Percentiles rank a stretch among this genome's conserved stretches.
These are phyloP conservation scores for Caenorhabditis briggsae DNA, from an alignment of 1,140 invertebrate species.

Conservation along the genomic window DNA sequence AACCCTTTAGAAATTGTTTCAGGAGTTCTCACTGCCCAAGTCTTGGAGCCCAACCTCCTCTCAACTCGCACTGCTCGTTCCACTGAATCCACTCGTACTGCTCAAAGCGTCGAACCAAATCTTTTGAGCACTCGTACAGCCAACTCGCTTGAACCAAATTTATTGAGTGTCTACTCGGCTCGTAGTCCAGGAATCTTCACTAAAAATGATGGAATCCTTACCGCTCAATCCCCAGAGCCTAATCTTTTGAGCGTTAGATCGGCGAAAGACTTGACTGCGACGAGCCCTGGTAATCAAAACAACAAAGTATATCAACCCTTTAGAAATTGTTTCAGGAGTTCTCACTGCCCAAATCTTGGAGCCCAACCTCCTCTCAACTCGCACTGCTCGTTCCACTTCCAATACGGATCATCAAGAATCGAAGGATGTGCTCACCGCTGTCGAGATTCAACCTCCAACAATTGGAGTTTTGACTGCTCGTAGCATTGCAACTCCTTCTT, in stretches of 20 bases:
- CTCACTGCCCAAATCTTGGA: not conserved
- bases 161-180: conserved; percentile 30
- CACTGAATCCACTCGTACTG: not conserved
- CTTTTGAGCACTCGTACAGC: conserved; percentile 41
- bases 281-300: conserved; percentile 1
- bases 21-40: conserved; percentile 6
- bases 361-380: not conserved
- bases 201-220: conserved; percentile 7
- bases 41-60: not conserved
- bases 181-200: conserved; percentile 27
- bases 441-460: conserved; percentile 32
- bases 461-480: conserved; percentile 9
- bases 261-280: conserved; percentile 22
- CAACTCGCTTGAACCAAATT: conserved; percentile 26
- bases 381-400: conserved; percentile 21
- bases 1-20: not conserved
- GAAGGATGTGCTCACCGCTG: conserved; percentile 2
- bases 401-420: not conserved
- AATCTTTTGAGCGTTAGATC: conserved; percentile 29
- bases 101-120: conserved; percentile 42
- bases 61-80: conserved; percentile 15
- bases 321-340: not conserved
- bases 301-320: not conserved
- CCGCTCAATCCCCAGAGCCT: conserved; percentile 6
- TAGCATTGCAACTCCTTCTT: conserved; percentile 20